These are phyloP conservation scores for Acronicta leporina DNA, from an alignment of 2,888 invertebrate genomes.

Conservation along the genomic window DNA sequence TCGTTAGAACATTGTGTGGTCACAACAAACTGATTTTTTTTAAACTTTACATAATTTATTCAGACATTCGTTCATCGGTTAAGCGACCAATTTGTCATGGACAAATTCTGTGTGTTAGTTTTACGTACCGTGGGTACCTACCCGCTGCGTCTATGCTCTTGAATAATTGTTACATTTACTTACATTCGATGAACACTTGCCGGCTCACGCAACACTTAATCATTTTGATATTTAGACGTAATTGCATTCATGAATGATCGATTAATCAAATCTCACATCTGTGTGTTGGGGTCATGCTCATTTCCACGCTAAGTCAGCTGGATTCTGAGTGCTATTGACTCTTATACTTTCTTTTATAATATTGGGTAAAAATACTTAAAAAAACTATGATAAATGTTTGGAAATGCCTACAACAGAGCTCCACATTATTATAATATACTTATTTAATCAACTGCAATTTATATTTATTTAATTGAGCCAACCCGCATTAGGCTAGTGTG, in stretches of 20 bases:
- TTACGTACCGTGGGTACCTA: slow-evolving; percentile 60
- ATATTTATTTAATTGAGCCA: too few relatives aligned
- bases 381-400: not conserved
- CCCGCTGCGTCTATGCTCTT: slow-evolving; percentile 58
- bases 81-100: slow-evolving; percentile 80
- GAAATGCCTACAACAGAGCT: not conserved
- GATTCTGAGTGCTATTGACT: slow-evolving; percentile 11
- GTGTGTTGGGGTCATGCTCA: slow-evolving; percentile 28
- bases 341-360: not conserved
- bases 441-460: too few relatives aligned
- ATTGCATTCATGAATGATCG: slow-evolving; percentile 40
- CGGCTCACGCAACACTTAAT: slow-evolving; percentile 43
- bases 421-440: slow-evolving; percentile 3
- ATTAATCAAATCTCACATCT: slow-evolving; percentile 44
- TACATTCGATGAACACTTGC: slow-evolving; percentile 43
- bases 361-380: slow-evolving; percentile 14
- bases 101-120: slow-evolving; percentile 76
- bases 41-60: slow-evolving; percentile 75
- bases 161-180: slow-evolving; percentile 63
- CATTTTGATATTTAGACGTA: slow-evolving; percentile 55
- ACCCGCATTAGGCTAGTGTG: too few relatives aligned
- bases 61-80: slow-evolving; percentile 71
- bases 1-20: slow-evolving; percentile 42
- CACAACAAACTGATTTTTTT: slow-evolving; percentile 58
- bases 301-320: slow-evolving; percentile 15